Evolutionary conservation across 2,888 invertebrate genomes (phyloP).

Genomic region (Cheilosia vernalis): DNA sequence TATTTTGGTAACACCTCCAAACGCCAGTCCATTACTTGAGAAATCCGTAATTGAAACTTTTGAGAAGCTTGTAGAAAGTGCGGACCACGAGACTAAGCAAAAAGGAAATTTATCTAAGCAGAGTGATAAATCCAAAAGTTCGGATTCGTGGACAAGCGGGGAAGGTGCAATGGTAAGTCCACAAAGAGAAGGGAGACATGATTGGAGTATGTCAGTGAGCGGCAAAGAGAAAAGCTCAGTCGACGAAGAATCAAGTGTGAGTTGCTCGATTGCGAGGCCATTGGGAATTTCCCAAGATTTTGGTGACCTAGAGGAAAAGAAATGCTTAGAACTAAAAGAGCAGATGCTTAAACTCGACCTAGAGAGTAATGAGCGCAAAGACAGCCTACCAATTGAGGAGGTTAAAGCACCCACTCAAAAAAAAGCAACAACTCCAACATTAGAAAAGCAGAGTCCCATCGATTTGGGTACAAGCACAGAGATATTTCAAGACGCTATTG

Average conservation of each 20-base stretch:
- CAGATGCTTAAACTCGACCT: conserved; percentile 86
- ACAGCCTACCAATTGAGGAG: conserved; percentile 81
- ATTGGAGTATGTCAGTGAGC: conserved; percentile 84
- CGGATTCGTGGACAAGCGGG: conserved; percentile 92
- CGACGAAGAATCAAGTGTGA: conserved; percentile 89
- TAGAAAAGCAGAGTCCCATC: conserved; percentile 87
- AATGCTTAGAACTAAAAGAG: conserved; percentile 85
- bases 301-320: conserved; percentile 86
- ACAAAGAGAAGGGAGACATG: conserved; percentile 83
- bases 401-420: conserved; percentile 83
- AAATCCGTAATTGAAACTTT: conserved; percentile 82
- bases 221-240: conserved; percentile 87
- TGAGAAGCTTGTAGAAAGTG: conserved; percentile 77
- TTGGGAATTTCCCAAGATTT: conserved; percentile 91
- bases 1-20: conserved; percentile 86
- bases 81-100: conserved; percentile 83
- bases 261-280: conserved; percentile 91
- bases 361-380: conserved; percentile 83
- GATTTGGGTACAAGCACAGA: conserved; percentile 86
- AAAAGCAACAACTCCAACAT: conserved; percentile 85
- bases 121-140: conserved; percentile 88
- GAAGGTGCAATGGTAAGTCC: conserved; percentile 88
- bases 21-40: conserved; percentile 86
- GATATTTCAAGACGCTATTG: conserved; percentile 82
- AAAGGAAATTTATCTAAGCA: conserved; percentile 86